Conservation (phyloP, 2,888 invertebrate genomes). For the Epicampocera succincta region DNA sequence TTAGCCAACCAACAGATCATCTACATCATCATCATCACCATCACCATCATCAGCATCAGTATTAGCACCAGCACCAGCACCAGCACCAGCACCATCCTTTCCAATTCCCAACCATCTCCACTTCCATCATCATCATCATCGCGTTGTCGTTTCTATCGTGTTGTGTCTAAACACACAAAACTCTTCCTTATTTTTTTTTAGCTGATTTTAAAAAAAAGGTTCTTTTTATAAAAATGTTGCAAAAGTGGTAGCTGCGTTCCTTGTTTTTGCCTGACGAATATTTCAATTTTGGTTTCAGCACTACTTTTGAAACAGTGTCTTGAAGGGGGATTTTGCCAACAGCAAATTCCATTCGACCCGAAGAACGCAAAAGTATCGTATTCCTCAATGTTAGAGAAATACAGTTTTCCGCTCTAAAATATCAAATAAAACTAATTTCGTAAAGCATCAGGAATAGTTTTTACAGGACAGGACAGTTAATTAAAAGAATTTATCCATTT, state of each 20-base stretch:
- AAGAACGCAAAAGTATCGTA: too few relatives aligned
- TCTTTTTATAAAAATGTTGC: conserved; percentile 30
- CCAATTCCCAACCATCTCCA: conserved; percentile 56
- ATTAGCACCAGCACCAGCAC: conserved; percentile 48
- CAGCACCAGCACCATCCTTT: conserved; percentile 57
- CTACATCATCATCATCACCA: conserved; percentile 31
- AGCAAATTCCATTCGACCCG: too few relatives aligned
- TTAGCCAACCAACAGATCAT: conserved; percentile 56
- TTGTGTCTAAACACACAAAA: conserved; percentile 53
- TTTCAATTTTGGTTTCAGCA: conserved; percentile 40
- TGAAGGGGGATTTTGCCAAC: not conserved
- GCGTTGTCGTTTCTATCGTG: conserved; percentile 51
- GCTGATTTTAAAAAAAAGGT: conserved; percentile 44
- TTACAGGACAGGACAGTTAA: too few relatives aligned
- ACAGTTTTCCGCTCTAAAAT: too few relatives aligned
- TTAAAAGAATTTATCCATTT: too few relatives aligned
- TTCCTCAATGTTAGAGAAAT: too few relatives aligned
- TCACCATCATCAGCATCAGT: conserved; percentile 16
- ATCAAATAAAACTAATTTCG: too few relatives aligned
- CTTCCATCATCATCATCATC: conserved; percentile 39
- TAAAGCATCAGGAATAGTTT: too few relatives aligned
- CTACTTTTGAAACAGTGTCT: conserved; percentile 29
- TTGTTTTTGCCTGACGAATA: conserved; percentile 12
- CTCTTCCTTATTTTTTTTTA: conserved; percentile 15
- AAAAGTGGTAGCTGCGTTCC: conserved; percentile 62